A percentile compares a stretch with the other conserved stretches of the same genome.
phyloP scores from a whole-genome alignment of 2,888 invertebrate species.

The Eumacrocentrus americanus region DNA sequence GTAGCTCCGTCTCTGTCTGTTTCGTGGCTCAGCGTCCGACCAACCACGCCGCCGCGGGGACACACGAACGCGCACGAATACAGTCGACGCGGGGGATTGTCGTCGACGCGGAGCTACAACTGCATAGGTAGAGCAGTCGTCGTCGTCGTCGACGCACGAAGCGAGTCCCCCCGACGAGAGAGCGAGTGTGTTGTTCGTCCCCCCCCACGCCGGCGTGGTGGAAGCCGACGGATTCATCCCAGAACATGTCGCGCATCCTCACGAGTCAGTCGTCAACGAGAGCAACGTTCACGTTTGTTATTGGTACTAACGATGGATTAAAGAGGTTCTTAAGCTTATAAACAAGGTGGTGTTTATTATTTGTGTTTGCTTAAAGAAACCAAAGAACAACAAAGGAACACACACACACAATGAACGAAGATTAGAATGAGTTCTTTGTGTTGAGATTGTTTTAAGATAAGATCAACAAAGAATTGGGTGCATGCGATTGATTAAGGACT shows the following conservation, averaged over 20 bases:
- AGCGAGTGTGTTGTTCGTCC: slow-evolving; percentile 7
- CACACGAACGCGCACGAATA: not conserved
- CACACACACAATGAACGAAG: too few species aligned
- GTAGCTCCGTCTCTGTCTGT: not conserved
- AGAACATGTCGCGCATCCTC: slow-evolving; percentile 53
- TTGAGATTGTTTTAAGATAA: too few species aligned
- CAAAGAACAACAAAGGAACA: too few species aligned
- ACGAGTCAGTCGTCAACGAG: slow-evolving; percentile 53
- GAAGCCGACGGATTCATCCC: slow-evolving; percentile 34
- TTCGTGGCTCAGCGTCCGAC: not conserved
- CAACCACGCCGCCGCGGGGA: not conserved
- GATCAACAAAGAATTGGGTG: too few species aligned
- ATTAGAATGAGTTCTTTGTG: too few species aligned
- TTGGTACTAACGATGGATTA: too few species aligned
- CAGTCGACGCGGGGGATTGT: not conserved
- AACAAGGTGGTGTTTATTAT: too few species aligned
- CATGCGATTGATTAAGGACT: too few species aligned
- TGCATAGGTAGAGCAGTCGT: not conserved
- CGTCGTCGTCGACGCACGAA: slow-evolving; percentile 3
- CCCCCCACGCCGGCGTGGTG: slow-evolving; percentile 15
- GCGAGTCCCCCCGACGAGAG: not conserved
- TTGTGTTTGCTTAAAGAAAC: too few species aligned
- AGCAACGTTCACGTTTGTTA: too few species aligned
- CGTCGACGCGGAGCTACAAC: not conserved
- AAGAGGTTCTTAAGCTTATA: too few species aligned